A percentile compares a stretch with the other conserved stretches of the same genome.
These are phyloP conservation scores for Leptinotarsa lineolata DNA, from an alignment of 1,140 invertebrate genomes.

Conservation along the genomic window DNA sequence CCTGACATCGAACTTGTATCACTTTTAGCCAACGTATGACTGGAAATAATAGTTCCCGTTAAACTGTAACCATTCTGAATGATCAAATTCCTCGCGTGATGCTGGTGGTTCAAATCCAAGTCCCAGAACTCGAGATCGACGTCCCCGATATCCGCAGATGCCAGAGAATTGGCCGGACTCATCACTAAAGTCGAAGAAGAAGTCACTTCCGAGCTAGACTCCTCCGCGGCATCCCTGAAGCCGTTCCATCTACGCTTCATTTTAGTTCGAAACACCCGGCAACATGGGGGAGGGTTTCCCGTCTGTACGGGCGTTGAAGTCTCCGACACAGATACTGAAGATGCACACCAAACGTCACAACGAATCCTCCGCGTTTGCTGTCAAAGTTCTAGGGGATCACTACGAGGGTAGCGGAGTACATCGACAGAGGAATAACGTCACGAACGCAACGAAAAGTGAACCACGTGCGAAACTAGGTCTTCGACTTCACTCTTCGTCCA, in stretches of 20 bases:
- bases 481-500: constrained; percentile 24
- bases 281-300: constrained; percentile 15
- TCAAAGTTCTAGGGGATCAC: no score
- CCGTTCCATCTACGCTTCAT: constrained; percentile 74
- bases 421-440: constrained; percentile 5
- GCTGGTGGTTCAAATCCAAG: constrained; percentile 55
- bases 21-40: constrained; percentile 52
- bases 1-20: constrained; percentile 60
- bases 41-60: constrained; percentile 42
- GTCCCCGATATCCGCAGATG: constrained; percentile 65
- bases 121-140: constrained; percentile 84
- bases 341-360: not conserved
- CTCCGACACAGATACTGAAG: constrained; percentile 8
- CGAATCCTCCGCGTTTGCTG: not conserved
- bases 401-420: not conserved
- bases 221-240: constrained; percentile 68
- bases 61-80: constrained; percentile 49
- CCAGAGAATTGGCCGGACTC: constrained; percentile 69
- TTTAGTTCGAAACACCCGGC: not conserved
- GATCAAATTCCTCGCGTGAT: constrained; percentile 48
- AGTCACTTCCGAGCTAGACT: constrained; percentile 75
- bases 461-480: constrained; percentile 20
- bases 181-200: constrained; percentile 67
- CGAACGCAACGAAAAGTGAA: constrained; percentile 14
- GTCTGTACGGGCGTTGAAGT: constrained; percentile 27